Conservation (phyloP, 2,888 invertebrate species). For the Laothoe populi region DNA sequence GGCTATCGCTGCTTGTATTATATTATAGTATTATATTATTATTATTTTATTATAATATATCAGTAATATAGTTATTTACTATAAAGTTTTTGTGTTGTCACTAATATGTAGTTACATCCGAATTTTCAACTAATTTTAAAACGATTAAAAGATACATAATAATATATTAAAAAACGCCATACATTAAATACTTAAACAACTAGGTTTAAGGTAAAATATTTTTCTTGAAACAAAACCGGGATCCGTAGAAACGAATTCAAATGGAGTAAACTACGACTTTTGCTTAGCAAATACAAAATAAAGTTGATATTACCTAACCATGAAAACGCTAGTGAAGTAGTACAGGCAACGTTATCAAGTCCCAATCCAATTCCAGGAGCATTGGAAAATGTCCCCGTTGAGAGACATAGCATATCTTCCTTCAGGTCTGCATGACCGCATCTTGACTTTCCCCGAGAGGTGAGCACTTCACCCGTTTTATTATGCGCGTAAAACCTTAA, state of each 20-base stretch:
- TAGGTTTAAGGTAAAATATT: too few species aligned
- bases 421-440: constrained; percentile 12
- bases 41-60: too few species aligned
- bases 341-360: constrained; percentile 39
- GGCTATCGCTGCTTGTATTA: too few species aligned
- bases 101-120: too few species aligned
- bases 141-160: background rate
- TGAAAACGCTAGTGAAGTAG: constrained; percentile 14
- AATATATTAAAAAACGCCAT: too few species aligned
- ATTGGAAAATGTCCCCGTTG: constrained; percentile 38
- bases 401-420: constrained; percentile 42
- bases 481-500: constrained; percentile 21
- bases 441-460: constrained; percentile 6
- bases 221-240: background rate
- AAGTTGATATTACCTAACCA: constrained; percentile 8
- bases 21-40: too few species aligned
- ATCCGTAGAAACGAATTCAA: background rate
- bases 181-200: too few species aligned
- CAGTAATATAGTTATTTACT: too few species aligned
- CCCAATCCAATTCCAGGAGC: constrained; percentile 51
- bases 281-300: constrained; percentile 18
- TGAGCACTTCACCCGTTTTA: constrained; percentile 18
- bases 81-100: too few species aligned
- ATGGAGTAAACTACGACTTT: background rate
- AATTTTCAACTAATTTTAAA: too few species aligned